Evolutionary conservation across 2,113 vertebrate genomes (phyloP), one percentile per base, ranked within the genome.

Genomic region (Pelvicachromis taeniatus): DNA sequence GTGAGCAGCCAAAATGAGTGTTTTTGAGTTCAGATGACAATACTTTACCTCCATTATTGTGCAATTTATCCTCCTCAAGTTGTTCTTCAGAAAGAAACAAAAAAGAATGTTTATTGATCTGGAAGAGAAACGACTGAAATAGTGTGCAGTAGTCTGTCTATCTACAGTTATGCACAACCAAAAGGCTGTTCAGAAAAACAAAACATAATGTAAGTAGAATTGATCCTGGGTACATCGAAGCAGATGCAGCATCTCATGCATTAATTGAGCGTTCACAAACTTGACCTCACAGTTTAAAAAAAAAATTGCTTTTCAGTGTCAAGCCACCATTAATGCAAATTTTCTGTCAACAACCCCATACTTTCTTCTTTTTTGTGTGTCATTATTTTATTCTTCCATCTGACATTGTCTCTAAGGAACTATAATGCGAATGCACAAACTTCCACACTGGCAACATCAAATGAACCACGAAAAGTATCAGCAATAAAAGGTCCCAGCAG

Each of bases 41-140:
- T 95, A 93, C 93, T 85, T 96, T 95, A 97, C 96, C 96, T 96
- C 94, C 96, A 7, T 96, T 96, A 93, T 92, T 95, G 89, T 96
- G 96, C 91, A 96, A 94, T 92, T 94, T 95, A 91, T 97, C 96
- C 83, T 96, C 96, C 92, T 97, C 96, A 85, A 96, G 96, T 96
- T 96, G 95, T 94, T 97, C 96, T 96, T 94, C 45, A 80, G 87
- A 91, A 86, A 92, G 85, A 94, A 87, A 94, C 33, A 91, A 82
- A 88, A 68, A 83, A 84, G 78, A n/a, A 82, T 89, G 88, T 94
- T 95, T 91, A 96, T 91, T 93, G 91, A 93, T 89, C 73, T 80
- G 80, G 85, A 83, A 90, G 56, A 88, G 87, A 83, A 55, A 82
- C 35, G 55, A 35, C 70, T 81, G 70, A 78, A 87, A 89, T n/a